Base-by-base conservation (phyloP, 2,113 vertebrate species). In the Boulengeromyrus knoepffleri region DNA sequence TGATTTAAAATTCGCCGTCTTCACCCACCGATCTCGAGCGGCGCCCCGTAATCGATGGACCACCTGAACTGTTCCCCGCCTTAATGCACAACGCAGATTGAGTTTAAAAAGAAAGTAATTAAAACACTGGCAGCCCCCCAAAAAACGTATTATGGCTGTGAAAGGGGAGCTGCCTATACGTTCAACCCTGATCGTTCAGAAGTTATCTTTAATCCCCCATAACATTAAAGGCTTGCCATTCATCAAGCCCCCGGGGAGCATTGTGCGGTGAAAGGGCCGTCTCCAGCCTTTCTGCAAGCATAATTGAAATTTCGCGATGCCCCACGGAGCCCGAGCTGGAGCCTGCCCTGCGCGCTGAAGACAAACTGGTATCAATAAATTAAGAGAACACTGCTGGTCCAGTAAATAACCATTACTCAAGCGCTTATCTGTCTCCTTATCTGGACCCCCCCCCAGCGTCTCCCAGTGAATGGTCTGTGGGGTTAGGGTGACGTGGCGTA, bases 191-290 rank as follows among this genome's bases (percentile, higher is more conserved):
- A 95, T 96, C 93, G 93, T 94, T 95, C 94, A 94, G 91, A 95
- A 95, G 94, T 96, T 95, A 95, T 95, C 95, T 95, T 95, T 95
- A 95, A 96, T 96, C 95, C 95, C 93, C 94, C 93, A 92, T 96
- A 95, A 95, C 95, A 95, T 96, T 95, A 95, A 94, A 95, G 95
- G 92, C 93, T 91, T 92, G 93, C 93, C 93, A 95, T 96, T 96
- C 95, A 96, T 96, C 96, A 96, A 95, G 93, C 95, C 94, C 95
- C 93, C 92, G 92, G 94, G 93, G 92, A 91, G 92, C 94, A 93
- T 93, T 94, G 95, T 94, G 94, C 93, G 90, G 92, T 93, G 94
- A 94, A 94, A 93, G 93, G 92, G 92, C 93, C 92, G 94, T 94
- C 93, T 91, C 93, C 80, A 91, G 92, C 92, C 88, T 93, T 92